A percentile compares a stretch with the other conserved stretches of the same genome.
Conservation (phyloP, 2,113 vertebrate genomes). For the Oryzias javanicus region DNA sequence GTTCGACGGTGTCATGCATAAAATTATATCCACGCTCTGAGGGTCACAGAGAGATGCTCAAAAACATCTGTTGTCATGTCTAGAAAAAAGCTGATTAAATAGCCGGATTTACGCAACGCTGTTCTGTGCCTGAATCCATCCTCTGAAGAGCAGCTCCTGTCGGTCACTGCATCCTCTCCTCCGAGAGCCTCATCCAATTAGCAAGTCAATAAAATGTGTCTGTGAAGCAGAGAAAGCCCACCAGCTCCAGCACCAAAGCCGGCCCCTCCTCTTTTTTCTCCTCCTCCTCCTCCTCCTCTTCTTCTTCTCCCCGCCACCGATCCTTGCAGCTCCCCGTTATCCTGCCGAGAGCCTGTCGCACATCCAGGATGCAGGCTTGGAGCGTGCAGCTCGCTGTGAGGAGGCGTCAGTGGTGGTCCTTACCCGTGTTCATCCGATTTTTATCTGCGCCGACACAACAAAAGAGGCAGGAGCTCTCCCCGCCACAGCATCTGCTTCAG, state of each 20-base stretch:
- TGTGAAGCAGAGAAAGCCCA: slow-evolving; percentile 70
- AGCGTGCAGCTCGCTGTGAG: slow-evolving; percentile 32
- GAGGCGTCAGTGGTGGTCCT: slow-evolving; percentile 29
- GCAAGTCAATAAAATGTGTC: slow-evolving; percentile 76
- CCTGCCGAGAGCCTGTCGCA: slow-evolving; percentile 52
- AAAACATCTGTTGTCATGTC: slow-evolving; percentile 69
- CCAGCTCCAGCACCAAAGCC: slow-evolving; percentile 53
- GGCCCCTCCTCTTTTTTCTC: slow-evolving; percentile 60
- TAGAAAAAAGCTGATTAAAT: slow-evolving; percentile 25
- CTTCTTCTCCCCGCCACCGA: slow-evolving; percentile 51
- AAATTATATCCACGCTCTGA: slow-evolving; percentile 52
- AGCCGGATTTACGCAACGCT: slow-evolving; percentile 29
- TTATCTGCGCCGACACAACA: slow-evolving; percentile 59
- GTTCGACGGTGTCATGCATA: slow-evolving; percentile 71
- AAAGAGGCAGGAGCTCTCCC: slow-evolving; percentile 46
- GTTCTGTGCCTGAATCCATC: slow-evolving; percentile 49
- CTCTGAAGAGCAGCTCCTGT: slow-evolving; percentile 55
- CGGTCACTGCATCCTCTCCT: slow-evolving; percentile 72
- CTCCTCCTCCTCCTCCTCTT: slow-evolving; percentile 8
- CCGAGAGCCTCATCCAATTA: slow-evolving; percentile 76
- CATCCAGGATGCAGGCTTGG: slow-evolving; percentile 32
- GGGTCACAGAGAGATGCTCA: slow-evolving; percentile 58
- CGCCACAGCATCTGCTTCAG: slow-evolving; percentile 55
- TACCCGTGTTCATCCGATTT: slow-evolving; percentile 50
- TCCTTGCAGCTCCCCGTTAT: slow-evolving; percentile 47